Percentiles rank a stretch among this genome's conserved stretches.
Evolutionary conservation across 2,113 vertebrate species (phyloP).

Genomic region (Meles meles): DNA sequence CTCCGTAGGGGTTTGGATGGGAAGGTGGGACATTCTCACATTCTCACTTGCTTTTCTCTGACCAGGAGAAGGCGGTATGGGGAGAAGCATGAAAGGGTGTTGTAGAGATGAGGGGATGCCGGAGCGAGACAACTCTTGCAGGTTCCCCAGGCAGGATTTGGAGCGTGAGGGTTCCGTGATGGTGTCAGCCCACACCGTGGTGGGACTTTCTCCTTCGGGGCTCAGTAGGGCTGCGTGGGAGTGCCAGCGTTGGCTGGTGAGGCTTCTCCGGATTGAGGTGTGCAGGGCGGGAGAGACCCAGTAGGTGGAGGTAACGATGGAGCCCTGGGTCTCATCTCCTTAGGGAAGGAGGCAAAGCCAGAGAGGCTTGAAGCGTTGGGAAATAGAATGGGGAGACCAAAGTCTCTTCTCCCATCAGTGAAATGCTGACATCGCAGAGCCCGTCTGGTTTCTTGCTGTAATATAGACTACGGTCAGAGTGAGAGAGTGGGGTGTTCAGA

Average conservation of each 20-base stretch:
- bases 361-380: neutral
- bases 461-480: accelerated
- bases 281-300: neutral
- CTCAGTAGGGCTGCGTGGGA: neutral
- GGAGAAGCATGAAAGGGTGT: neutral
- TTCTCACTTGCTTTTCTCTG: neutral
- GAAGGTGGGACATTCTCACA: neutral
- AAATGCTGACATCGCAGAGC: neutral
- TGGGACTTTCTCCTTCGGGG: neutral
- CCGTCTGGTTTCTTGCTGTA: accelerated
- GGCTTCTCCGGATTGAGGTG: neutral
- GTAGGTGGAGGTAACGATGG: accelerated
- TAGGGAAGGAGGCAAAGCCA: too few relatives aligned
- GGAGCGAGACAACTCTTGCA: neutral
- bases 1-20: neutral
- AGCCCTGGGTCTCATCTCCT: neutral
- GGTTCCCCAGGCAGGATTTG: neutral
- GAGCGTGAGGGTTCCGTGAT: too few relatives aligned
- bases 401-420: neutral
- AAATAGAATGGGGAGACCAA: neutral
- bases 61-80: neutral
- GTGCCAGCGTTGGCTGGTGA: neutral
- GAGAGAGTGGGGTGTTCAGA: neutral
- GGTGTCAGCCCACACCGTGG: neutral
- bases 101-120: neutral